Percentiles rank a stretch among this genome's conserved stretches.
Conservation (phyloP, 2,113 vertebrate genomes). For the Hydropotes inermis region DNA sequence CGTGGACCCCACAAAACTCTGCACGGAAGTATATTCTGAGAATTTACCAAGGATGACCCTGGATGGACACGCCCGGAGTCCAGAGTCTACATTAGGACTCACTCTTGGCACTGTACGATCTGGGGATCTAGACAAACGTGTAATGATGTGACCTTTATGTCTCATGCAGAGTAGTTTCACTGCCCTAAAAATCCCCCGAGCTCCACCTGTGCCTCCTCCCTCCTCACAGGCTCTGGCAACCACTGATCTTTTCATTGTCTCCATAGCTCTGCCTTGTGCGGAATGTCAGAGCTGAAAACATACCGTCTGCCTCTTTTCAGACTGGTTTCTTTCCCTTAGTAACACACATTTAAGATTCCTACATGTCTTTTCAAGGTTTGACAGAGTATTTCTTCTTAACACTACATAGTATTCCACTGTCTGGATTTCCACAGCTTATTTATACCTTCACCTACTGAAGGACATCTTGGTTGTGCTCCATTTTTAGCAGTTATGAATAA, state of each 20-base stretch:
- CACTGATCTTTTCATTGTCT: neutral
- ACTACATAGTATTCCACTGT: neutral
- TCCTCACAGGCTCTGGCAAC: neutral
- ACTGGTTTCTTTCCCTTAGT: neutral
- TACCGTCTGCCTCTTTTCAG: accelerated
- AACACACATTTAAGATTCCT: neutral
- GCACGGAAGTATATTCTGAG: neutral
- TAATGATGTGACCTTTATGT: accelerated
- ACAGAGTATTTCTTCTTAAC: neutral
- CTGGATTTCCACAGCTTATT: neutral
- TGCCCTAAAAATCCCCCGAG: neutral
- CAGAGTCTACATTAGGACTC: no score
- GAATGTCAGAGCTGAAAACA: neutral
- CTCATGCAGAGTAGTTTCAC: neutral
- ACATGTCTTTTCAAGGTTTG: neutral
- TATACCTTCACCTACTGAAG: neutral
- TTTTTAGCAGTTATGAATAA: neutral
- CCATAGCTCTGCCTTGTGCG: neutral
- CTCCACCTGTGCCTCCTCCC: neutral
- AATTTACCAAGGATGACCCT: neutral
- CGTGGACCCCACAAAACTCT: neutral
- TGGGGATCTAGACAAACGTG: neutral
- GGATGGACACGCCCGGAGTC: accelerated
- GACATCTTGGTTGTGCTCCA: neutral
- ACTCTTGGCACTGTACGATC: accelerated